Evolutionary conservation across 2,797 vertebrate species (phyloP), one percentile per base, ranked within the genome.

Genomic region (Etheostoma perlongum): DNA sequence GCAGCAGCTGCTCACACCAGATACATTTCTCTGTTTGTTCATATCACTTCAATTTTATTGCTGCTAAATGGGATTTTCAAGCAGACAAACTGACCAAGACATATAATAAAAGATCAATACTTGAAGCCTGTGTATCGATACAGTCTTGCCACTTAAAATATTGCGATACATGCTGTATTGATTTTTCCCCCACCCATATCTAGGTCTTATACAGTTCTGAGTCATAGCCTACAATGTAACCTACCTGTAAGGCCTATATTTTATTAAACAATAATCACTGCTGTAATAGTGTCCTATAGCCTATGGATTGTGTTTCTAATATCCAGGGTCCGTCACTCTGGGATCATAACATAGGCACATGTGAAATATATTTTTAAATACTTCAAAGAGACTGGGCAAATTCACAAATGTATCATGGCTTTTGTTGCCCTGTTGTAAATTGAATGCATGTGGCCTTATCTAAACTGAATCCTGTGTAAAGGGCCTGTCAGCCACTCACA

Each of bases 401-500:
- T 47, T 19, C 47, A 46, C 5, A 36, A 7, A 21, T 36, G 9
- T 8, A 23, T 40, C 23, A 33, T 59, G 44, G 3, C 5, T 54
- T 33, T 9, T 51, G 46, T 23, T 48, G 15, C 53, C 12, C n/a
- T 40, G 10, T 11, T 60, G 40, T 10, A 46, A 30, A 58, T 46
- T 23, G 2, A 14, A 44, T 14, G 6, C 3, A 13, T 33, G 23
- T 49, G 33, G 33, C 16, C 4, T 47, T n/a, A 44, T 74, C 59
- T 48, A 14, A 67, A 7, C 27, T n/a, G 36, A 73, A 67, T 13
- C 18, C 27, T 69, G 67, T 68, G 44, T 61, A 49, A 73, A 60
- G 67, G 78, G 76, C 44, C 69, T 49, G 72, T 59, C 72, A 78
- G 71, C 67, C 74, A 75, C 82, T 74, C 72, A 78, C 70, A 21